Percentiles rank a stretch among this genome's conserved stretches.
Evolutionary conservation across 2,888 invertebrate genomes (phyloP).

Genomic region (Idaea aversata): DNA sequence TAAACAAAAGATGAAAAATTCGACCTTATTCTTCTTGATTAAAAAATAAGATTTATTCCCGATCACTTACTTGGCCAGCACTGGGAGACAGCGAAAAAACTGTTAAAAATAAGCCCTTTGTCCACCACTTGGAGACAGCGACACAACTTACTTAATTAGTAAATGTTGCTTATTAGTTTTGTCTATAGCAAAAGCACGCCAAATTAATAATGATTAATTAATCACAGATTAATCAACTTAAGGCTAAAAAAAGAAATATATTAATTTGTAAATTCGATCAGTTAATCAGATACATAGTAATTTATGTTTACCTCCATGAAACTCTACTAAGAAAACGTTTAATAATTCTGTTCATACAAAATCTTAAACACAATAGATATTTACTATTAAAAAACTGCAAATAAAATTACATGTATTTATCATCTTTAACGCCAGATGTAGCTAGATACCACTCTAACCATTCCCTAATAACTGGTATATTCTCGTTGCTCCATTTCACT

Average conservation of each 20-base stretch:
- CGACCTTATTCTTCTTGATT: no score
- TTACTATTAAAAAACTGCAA: neutral
- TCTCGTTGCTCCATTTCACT: conserved; percentile 87
- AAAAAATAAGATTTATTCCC: no score
- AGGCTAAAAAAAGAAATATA: neutral
- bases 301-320: neutral
- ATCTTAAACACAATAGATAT: neutral
- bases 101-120: no score
- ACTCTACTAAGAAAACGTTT: neutral
- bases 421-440: conserved; percentile 41
- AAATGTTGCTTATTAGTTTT: no score
- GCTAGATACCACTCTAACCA: conserved; percentile 82
- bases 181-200: no score
- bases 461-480: conserved; percentile 85
- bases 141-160: no score
- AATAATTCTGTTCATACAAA: neutral
- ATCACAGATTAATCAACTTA: neutral
- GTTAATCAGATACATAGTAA: no score
- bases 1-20: no score
- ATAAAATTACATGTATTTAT: conserved; percentile 32
- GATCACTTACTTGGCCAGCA: no score
- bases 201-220: no score
- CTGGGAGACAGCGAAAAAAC: no score
- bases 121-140: no score
- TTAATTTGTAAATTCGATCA: neutral